phyloP scores from a whole-genome alignment of 1,140 invertebrate genomes.

The Mactra quadrangularis region DNA sequence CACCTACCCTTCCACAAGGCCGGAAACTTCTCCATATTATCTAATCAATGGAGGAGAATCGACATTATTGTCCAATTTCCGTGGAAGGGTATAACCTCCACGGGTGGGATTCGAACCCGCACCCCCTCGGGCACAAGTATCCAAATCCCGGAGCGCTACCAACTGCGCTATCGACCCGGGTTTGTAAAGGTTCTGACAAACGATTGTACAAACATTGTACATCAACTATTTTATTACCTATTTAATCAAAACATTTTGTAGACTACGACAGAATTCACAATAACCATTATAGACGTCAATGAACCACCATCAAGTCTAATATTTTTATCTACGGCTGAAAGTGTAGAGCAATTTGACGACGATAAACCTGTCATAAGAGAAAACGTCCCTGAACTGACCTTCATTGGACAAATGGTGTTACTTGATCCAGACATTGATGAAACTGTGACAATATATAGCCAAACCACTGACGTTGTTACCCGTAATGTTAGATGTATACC shows the following conservation, averaged over 20 bases:
- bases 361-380: conserved; percentile 19
- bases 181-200: too few species aligned
- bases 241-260: neutral
- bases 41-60: too few species aligned
- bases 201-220: too few species aligned
- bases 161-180: too few species aligned
- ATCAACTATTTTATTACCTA: too few species aligned
- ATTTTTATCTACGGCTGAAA: neutral
- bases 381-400: conserved; percentile 10
- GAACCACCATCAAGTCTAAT: conserved; percentile 7
- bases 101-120: too few species aligned
- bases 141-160: too few species aligned
- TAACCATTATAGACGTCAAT: conserved; percentile 35
- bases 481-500: conserved; percentile 35
- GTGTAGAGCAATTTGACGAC: neutral
- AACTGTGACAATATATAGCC: neutral
- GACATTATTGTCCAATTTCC: too few species aligned
- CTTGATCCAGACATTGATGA: conserved; percentile 25
- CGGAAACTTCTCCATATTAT: too few species aligned
- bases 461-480: conserved; percentile 6
- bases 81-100: too few species aligned
- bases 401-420: conserved; percentile 24
- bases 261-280: neutral
- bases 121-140: too few species aligned
- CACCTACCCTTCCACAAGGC: too few species aligned